phyloP scores from a whole-genome alignment of 2,888 invertebrate species.

The Isotomurus palustris region DNA sequence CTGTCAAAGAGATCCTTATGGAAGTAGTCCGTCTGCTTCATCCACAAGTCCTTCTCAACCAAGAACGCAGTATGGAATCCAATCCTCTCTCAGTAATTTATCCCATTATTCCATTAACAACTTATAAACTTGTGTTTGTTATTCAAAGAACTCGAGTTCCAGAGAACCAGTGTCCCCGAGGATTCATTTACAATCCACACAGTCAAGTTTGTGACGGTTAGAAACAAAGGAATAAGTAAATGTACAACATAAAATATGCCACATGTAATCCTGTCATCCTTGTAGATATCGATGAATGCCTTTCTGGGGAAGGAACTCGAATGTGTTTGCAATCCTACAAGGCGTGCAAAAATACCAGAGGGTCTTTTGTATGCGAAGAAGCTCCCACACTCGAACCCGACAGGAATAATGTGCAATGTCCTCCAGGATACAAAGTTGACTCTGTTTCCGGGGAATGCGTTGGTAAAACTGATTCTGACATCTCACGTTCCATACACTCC shows the following conservation, averaged over 20 bases:
- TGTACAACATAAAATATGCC: not conserved
- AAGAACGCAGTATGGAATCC: too few relatives aligned
- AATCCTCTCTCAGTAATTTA: too few relatives aligned
- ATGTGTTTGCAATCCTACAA: slow-evolving; percentile 51
- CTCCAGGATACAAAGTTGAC: slow-evolving; percentile 46
- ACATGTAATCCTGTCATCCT: not conserved
- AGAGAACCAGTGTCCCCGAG: slow-evolving; percentile 46
- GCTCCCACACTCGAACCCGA: slow-evolving; percentile 24
- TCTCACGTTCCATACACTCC: not conserved
- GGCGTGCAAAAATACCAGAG: slow-evolving; percentile 52
- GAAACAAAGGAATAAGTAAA: slow-evolving; percentile 3
- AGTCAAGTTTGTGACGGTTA: slow-evolving; percentile 48
- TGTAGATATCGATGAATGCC: slow-evolving; percentile 74
- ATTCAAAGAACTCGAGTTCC: slow-evolving; percentile 8
- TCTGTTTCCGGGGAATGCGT: slow-evolving; percentile 41
- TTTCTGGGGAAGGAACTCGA: slow-evolving; percentile 55
- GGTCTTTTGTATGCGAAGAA: slow-evolving; percentile 52
- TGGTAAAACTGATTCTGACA: slow-evolving; percentile 43
- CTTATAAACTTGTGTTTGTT: slow-evolving; percentile 3
- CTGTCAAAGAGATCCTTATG: slow-evolving; percentile 51
- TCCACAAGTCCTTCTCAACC: too few relatives aligned
- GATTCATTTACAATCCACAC: slow-evolving; percentile 47
- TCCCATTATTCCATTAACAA: too few relatives aligned
- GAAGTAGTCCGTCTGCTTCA: not conserved
- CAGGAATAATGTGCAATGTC: slow-evolving; percentile 42